Percentiles rank a stretch among this genome's conserved stretches.
Evolutionary conservation across 2,888 invertebrate genomes (phyloP).

Genomic region (Euclidia mi): DNA sequence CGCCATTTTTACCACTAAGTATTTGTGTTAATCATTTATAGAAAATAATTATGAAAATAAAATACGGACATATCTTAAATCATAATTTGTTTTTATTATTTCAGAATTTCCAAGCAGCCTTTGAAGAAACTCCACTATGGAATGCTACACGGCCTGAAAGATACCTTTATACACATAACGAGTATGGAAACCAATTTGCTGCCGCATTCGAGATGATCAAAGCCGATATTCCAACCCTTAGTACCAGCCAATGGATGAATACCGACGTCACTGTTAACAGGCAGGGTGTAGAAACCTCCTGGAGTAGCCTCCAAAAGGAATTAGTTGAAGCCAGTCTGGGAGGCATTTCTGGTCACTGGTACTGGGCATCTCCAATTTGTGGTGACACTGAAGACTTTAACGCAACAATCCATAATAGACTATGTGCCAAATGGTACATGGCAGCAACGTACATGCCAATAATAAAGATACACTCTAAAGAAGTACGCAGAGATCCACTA

Average conservation of each 20-base stretch:
- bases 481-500: slow-evolving; percentile 78
- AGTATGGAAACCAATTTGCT: slow-evolving; percentile 88
- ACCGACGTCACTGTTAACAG: slow-evolving; percentile 73
- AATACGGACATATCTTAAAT: no score
- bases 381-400: slow-evolving; percentile 87
- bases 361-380: slow-evolving; percentile 89
- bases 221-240: slow-evolving; percentile 58
- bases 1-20: no score
- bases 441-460: slow-evolving; percentile 91
- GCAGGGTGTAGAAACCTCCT: slow-evolving; percentile 89
- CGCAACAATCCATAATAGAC: slow-evolving; percentile 69
- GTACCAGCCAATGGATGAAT: slow-evolving; percentile 77
- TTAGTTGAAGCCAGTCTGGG: slow-evolving; percentile 85
- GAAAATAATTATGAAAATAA: no score
- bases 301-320: slow-evolving; percentile 89
- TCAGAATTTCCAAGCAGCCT: slow-evolving; percentile 79
- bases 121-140: slow-evolving; percentile 88
- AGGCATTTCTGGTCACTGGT: slow-evolving; percentile 84
- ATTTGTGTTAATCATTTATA: no score
- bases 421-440: slow-evolving; percentile 93
- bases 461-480: slow-evolving; percentile 85
- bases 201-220: slow-evolving; percentile 66
- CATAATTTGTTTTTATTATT: no score
- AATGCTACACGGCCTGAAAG: slow-evolving; percentile 66
- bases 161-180: slow-evolving; percentile 87